Evolutionary conservation across 2,113 vertebrate species (phyloP).

Genomic region (Terrapene triunguis): DNA sequence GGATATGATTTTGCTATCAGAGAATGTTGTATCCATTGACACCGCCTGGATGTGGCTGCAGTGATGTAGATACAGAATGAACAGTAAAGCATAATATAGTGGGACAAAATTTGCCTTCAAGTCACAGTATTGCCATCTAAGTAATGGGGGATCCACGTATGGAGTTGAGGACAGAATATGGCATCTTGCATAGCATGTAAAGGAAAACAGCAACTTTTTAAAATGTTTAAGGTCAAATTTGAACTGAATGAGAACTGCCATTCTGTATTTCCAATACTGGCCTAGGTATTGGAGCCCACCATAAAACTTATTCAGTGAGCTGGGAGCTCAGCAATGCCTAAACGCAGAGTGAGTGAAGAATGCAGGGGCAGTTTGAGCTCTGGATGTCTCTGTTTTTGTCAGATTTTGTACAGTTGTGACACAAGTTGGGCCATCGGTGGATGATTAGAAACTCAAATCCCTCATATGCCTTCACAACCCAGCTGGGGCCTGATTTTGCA

Average conservation of each 20-base stretch:
- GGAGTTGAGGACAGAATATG: background rate
- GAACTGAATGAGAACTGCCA: background rate
- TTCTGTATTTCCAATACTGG: background rate
- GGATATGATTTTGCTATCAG: slow-evolving; percentile 40
- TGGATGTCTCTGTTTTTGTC: background rate
- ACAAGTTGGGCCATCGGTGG: background rate
- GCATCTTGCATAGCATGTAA: background rate
- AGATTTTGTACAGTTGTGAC: slow-evolving; percentile 9
- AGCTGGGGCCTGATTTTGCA: background rate
- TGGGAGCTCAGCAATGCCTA: background rate
- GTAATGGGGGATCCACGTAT: background rate
- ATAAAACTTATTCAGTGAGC: background rate
- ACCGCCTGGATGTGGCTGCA: background rate
- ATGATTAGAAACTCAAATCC: slow-evolving; percentile 19
- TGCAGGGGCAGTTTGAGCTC: background rate
- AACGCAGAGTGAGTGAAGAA: background rate
- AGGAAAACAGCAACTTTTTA: background rate
- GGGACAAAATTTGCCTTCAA: background rate
- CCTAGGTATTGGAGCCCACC: background rate
- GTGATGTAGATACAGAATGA: background rate
- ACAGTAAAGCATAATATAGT: background rate
- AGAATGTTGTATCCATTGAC: slow-evolving; percentile 26
- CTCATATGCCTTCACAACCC: background rate
- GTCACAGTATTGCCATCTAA: background rate
- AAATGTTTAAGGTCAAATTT: background rate